These are phyloP conservation scores for Stercorarius parasiticus DNA, from an alignment of 2,113 vertebrate species.

Conservation along the genomic window DNA sequence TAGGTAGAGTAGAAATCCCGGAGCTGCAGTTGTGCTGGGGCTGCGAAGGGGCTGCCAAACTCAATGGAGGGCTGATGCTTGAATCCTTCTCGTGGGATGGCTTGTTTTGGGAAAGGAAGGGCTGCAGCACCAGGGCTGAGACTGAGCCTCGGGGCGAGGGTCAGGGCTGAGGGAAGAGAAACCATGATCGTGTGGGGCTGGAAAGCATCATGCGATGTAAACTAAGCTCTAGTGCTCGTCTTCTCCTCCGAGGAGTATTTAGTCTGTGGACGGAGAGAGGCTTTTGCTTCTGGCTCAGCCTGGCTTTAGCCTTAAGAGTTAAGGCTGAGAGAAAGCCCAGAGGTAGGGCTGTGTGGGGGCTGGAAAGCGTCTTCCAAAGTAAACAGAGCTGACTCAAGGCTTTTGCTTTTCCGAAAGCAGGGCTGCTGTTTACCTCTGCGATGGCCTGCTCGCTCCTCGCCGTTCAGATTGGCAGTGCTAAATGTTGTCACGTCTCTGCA, in stretches of 20 bases:
- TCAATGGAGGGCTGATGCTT: background rate
- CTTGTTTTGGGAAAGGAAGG: background rate
- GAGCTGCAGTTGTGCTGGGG: background rate
- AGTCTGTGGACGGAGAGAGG: background rate
- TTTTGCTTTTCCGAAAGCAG: background rate
- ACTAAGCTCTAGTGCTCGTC: fast-evolving
- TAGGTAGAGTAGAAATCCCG: background rate
- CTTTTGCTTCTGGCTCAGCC: background rate
- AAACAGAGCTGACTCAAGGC: background rate
- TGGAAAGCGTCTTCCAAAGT: background rate
- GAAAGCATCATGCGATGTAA: background rate
- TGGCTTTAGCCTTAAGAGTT: background rate
- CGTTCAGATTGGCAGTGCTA: fast-evolving
- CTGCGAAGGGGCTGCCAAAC: background rate
- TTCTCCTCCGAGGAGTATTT: background rate
- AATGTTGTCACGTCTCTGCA: background rate
- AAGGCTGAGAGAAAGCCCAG: background rate
- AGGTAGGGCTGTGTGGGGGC: background rate
- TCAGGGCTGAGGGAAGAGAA: background rate
- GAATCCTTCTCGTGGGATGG: background rate
- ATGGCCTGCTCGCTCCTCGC: background rate
- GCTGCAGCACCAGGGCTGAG: background rate
- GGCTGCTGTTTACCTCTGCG: background rate
- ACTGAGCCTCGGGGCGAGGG: background rate
- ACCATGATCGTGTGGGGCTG: background rate